Conservation (phyloP, 2,888 invertebrate genomes). For the Trissolcus brochymenae region DNA sequence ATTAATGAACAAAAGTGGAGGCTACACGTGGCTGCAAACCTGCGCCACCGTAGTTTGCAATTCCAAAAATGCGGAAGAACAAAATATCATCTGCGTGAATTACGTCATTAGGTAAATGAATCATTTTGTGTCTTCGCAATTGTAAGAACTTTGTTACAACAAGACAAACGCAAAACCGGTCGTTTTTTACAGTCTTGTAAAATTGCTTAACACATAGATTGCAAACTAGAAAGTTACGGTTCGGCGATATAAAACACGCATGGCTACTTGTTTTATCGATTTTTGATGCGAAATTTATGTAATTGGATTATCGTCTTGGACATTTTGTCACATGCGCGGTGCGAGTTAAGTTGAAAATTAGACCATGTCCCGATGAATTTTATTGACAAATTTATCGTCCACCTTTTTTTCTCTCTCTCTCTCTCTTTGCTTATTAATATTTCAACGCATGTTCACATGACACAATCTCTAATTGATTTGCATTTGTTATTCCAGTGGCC, state of each 20-base stretch:
- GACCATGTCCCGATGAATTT: constrained; percentile 1
- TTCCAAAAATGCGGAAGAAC: constrained; percentile 96
- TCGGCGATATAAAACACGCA: too few relatives aligned
- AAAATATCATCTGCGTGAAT: constrained; percentile 97
- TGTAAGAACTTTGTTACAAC: not conserved
- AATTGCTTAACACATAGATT: not conserved
- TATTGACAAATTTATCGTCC: constrained; percentile 14
- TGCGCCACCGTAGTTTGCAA: constrained; percentile 98
- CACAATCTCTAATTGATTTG: constrained; percentile 35
- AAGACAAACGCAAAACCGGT: too few relatives aligned
- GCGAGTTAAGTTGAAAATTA: too few relatives aligned
- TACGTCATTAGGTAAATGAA: constrained; percentile 92
- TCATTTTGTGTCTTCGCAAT: not conserved
- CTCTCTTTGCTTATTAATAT: constrained; percentile 34
- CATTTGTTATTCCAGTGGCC: constrained; percentile 81
- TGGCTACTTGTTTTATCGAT: too few relatives aligned
- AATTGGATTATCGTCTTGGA: too few relatives aligned
- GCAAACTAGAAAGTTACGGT: not conserved
- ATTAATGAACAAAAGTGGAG: constrained; percentile 96
- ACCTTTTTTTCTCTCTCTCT: constrained; percentile 3
- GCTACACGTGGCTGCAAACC: constrained; percentile 97
- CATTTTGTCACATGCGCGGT: too few relatives aligned
- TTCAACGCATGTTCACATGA: constrained; percentile 23
- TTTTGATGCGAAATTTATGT: too few relatives aligned
- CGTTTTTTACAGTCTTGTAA: not conserved